Conservation (phyloP, 2,113 vertebrate genomes). For the Passer montanus region DNA sequence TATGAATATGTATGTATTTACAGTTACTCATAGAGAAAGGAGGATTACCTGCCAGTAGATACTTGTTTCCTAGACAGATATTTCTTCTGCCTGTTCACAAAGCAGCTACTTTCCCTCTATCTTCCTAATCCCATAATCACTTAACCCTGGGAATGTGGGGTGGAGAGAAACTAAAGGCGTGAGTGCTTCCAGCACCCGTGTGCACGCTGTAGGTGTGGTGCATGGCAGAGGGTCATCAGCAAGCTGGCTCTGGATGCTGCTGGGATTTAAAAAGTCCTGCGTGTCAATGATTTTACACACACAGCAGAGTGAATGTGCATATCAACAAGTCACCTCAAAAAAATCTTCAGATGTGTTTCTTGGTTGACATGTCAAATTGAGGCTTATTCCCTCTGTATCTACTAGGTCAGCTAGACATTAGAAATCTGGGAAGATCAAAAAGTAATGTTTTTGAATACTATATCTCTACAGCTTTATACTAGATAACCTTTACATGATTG, state of each 20-base stretch:
- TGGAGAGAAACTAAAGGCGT: background rate
- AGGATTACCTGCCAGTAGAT: conserved; percentile 28
- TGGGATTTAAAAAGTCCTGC: background rate
- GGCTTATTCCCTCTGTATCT: background rate
- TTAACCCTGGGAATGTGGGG: background rate
- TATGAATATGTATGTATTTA: background rate
- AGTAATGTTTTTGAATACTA: background rate
- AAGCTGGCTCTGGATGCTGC: background rate
- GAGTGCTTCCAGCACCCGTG: background rate
- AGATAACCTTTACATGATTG: background rate
- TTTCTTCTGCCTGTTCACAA: conserved; percentile 12
- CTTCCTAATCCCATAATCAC: conserved; percentile 35
- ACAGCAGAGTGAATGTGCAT: background rate
- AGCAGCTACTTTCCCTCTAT: conserved; percentile 21
- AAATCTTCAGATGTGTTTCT: background rate
- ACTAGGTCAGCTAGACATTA: background rate
- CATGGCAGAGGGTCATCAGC: background rate
- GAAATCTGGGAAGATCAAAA: background rate
- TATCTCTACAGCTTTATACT: background rate
- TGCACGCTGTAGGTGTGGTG: background rate
- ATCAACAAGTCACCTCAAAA: background rate
- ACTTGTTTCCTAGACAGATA: conserved; percentile 50
- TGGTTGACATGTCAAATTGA: background rate
- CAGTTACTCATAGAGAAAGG: background rate
- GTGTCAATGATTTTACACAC: background rate